These are phyloP conservation scores for Gari tellinella DNA, from an alignment of 2,888 invertebrate species.

Conservation along the genomic window DNA sequence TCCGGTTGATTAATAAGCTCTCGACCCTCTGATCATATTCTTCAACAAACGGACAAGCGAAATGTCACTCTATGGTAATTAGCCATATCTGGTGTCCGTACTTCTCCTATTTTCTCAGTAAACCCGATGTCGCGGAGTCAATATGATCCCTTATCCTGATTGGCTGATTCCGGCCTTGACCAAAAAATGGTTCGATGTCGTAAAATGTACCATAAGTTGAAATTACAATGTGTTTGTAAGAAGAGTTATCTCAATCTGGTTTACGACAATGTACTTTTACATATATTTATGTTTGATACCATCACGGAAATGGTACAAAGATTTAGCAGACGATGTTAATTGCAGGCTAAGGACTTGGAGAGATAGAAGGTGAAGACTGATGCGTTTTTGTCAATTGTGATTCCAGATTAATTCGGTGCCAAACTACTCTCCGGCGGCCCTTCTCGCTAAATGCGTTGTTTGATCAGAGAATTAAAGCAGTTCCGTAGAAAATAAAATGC, in stretches of 20 bases:
- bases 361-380: too few species aligned
- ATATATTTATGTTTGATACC: too few species aligned
- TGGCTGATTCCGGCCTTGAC: too few species aligned
- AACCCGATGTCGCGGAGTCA: constrained; percentile 28
- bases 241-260: too few species aligned
- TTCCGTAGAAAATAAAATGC: constrained; percentile 59
- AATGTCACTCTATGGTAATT: constrained; percentile 23
- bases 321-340: constrained; percentile 17
- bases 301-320: too few species aligned
- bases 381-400: constrained; percentile 42
- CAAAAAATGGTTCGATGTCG: too few species aligned
- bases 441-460: constrained; percentile 49
- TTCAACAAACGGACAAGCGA: background rate
- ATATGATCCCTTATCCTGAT: constrained; percentile 30
- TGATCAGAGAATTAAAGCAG: constrained; percentile 52
- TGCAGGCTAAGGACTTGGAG: too few species aligned
- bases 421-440: constrained; percentile 35
- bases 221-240: too few species aligned
- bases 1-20: background rate
- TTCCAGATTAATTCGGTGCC: constrained; percentile 63
- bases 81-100: constrained; percentile 15
- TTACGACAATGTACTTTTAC: too few species aligned
- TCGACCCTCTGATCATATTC: background rate
- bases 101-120: constrained; percentile 23
- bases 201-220: too few species aligned